Evolutionary conservation across 2,797 vertebrate species (phyloP), one percentile per base, ranked within the genome.

Genomic region (Rhinoraja longicauda): DNA sequence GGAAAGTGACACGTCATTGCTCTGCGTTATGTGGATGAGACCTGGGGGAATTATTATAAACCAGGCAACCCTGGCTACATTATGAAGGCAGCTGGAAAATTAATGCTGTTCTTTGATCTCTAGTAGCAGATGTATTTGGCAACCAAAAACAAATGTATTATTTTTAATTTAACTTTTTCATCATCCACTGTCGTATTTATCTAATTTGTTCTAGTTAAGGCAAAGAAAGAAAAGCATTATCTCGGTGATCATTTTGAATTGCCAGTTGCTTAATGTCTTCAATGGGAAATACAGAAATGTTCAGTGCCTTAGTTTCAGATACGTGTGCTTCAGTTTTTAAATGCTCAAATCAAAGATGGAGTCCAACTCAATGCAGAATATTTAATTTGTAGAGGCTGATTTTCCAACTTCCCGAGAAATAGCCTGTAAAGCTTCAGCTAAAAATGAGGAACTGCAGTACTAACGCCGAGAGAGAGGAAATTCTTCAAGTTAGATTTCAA

Each of bases 211-310:
- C 93, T 13, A 36, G 59, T 78, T 93, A 86, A 94, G 94, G 93
- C 6, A 29, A 91, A 93, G 93, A 93, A 26, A 93, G 94, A 93
- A 94, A 93, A 76, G 45, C 36, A 93, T 93, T 93, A 94, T 93
- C 93, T 93, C 70, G 93, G 94, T 94, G 94, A 94, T 94, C 94
- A 79, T 93, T 95, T 91, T 93, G 93, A 94, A 72, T 78, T 94
- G 94, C 94, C 93, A 86, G 95, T 94, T 95, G 95, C 94, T 95
- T 94, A 53, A 57, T 64, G 6, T 88, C 53, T 64, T 88, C 32
- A 57, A 88, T 29, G 19, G n/a, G 7, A 64, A 64, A 88, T 64
- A 32, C 15, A 73, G 70, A 73, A 73, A 26, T 19, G 70, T 7
- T 73, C 19, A 21, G 24, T 73, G 6, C 70, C 7, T 73, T 73